Evolutionary conservation across 2,888 invertebrate species (phyloP), one percentile per base, ranked within the genome.

Genomic region (Erebia aethiops): DNA sequence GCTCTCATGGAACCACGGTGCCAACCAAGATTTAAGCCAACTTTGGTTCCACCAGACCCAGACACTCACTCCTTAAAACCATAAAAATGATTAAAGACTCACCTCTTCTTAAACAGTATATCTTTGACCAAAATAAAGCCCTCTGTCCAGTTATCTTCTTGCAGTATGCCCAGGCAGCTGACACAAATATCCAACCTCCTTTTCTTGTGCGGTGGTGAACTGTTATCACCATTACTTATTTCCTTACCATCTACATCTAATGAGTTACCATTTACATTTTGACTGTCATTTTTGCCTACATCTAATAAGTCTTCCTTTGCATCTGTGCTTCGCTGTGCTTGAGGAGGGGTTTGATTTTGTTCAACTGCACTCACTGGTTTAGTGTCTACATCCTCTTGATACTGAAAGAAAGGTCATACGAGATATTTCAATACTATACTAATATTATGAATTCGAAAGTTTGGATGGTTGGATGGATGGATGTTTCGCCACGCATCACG

Each of bases 121-220:
- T 94, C 87, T 70, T 95, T 86, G 14, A 95, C 91, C 74, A 92
- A 87, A 2, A 91, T 84, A 66, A 94, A 88, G 64, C 94, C 90
- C 35, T 92, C 87, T 4, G 92, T 86, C 87, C 96, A 95, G 51
- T 93, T 90, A 18, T 89, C 84, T 69, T 94, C 90, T 79, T 96
- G 95, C 67, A 98, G 93, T 8, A 97, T 87, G 0, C 96, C 97
- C 8, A 98, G 87, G 81, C 98, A 98, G 65, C 95, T 94, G 0
- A 94, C 85, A 79, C 98, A 98, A 0, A 94, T 87, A 76, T 89
- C 91, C 0, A 82, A 74, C 74, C 95, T 95, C 8, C 84, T 79
- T 73, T 89, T 90, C 81, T 95, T 95, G 43, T 78, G 70, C 2
- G 83, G 78, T 0, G 87, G 86, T 1, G 80, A 71, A 10, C 58